Conservation (phyloP, 37 sponge, comb jelly and placozoan genomes). For the Crambe crambe region DNA sequence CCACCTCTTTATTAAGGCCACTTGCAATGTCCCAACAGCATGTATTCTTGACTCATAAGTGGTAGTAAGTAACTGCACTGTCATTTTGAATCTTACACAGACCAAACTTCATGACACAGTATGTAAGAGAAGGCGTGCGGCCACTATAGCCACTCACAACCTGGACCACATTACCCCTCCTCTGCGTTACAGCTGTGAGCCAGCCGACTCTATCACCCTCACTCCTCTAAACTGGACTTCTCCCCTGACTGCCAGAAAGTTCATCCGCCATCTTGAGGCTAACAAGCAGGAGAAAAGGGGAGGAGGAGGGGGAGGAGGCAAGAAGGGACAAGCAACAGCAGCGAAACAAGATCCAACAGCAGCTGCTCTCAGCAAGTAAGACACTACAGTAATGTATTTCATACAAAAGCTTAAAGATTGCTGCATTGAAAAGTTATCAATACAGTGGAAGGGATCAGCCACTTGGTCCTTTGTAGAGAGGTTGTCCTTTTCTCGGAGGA, state of each 20-base stretch:
- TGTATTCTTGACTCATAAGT: not conserved
- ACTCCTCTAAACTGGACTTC: slow-evolving; percentile 67
- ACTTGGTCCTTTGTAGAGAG: too few relatives aligned
- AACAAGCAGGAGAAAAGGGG: slow-evolving; percentile 49
- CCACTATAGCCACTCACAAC: slow-evolving; percentile 94
- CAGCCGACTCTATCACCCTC: slow-evolving; percentile 50
- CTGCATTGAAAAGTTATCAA: not conserved
- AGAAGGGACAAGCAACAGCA: slow-evolving; percentile 9
- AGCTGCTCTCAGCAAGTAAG: slow-evolving; percentile 79
- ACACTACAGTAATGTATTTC: too few relatives aligned
- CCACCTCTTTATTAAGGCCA: too few relatives aligned
- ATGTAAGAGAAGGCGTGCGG: slow-evolving; percentile 74
- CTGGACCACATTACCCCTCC: slow-evolving; percentile 63
- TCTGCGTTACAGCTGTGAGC: slow-evolving; percentile 37
- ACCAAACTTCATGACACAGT: slow-evolving; percentile 86
- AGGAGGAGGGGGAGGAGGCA: slow-evolving; percentile 31
- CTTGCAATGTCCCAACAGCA: too few relatives aligned
- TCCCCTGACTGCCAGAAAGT: slow-evolving; percentile 43
- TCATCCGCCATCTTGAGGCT: slow-evolving; percentile 59
- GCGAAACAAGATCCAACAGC: slow-evolving; percentile 45
- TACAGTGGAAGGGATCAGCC: not conserved
- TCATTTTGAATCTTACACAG: slow-evolving; percentile 20
- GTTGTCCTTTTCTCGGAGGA: too few relatives aligned
- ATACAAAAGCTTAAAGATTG: not conserved
- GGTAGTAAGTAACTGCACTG: not conserved